Percentiles rank a stretch among this genome's conserved stretches.
These are phyloP conservation scores for Tenualosa thibaudeaui DNA, from an alignment of 2,797 vertebrate species.

Conservation along the genomic window DNA sequence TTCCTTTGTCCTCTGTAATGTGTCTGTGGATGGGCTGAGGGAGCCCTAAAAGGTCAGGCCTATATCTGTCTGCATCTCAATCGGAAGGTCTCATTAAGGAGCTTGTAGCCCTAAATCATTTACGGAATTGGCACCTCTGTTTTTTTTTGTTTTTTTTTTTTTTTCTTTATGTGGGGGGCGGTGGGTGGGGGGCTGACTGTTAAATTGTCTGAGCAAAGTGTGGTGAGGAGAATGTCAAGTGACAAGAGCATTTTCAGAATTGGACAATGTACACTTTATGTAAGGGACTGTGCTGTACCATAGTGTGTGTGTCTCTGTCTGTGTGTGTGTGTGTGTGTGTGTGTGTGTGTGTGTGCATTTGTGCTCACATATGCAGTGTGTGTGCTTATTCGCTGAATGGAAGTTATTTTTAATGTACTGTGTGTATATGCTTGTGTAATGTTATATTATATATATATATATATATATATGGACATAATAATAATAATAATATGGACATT, in stretches of 20 bases:
- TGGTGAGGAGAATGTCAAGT: slow-evolving; percentile 14
- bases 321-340: background rate
- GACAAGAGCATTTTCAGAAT: background rate
- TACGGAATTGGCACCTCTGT: slow-evolving; percentile 18
- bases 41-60: slow-evolving; percentile 63
- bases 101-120: slow-evolving; percentile 46
- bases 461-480: no score
- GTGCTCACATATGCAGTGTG: background rate
- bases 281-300: background rate
- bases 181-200: background rate
- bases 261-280: background rate
- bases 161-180: no score
- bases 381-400: background rate
- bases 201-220: background rate
- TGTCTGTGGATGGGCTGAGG: slow-evolving; percentile 59
- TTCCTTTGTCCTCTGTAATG: slow-evolving; percentile 68
- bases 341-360: background rate
- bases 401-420: no score
- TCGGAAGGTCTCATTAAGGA: slow-evolving; percentile 38
- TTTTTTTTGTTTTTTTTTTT: background rate
- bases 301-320: background rate
- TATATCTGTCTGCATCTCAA: slow-evolving; percentile 65
- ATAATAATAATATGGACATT: no score
- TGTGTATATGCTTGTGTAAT: background rate
- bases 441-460: no score